Evolutionary conservation across 2,113 vertebrate genomes (phyloP), one percentile per base, ranked within the genome.

Genomic region (Megaceryle maxima): DNA sequence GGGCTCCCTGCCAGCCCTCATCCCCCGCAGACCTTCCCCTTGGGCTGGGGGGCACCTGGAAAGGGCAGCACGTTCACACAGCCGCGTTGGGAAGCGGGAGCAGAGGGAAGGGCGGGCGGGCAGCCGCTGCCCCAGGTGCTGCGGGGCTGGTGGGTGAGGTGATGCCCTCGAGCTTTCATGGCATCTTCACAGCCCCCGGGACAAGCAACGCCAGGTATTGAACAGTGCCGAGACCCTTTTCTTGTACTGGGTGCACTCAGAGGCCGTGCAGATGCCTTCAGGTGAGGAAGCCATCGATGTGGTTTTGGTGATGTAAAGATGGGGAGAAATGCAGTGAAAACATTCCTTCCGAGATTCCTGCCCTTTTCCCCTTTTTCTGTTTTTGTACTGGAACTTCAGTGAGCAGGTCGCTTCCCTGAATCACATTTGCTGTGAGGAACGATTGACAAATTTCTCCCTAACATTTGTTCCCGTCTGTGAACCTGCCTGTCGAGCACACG

Each of bases 61-160:
- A 83, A 75, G 88, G 87, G 90, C 93, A 75, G 64, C 1, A 12
- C 0, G 3, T 87, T 95, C 92, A 51, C 10, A 35, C 20, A 68
- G 26, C 8, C 1, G 0, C 5, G 1, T 26, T 0, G 0, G 70
- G 70, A 74, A 20, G 13, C 0, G 14, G 41, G 33, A 64, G 43
- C 16, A 19, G 41, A n/a, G 39, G 10, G 74, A 24, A 33, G 26
- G 67, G 48, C 0, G 10, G 59, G 70, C 0, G 11, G 5, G 39
- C 31, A 20, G 24, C 41, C 0, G 0, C 43, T 6, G 0, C 11
- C 43, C 29, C 5, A 0, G 37, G 9, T 12, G 59, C 5, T 4
- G 0, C 8, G n/a, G 18, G 26, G n/a, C 35, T 56, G 50, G 20
- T 24, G 75, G 67, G 50, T 43, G 63, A 72, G n/a, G 14, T 24